These are phyloP conservation scores for Anas platyrhynchos DNA, from an alignment of 2,113 vertebrate genomes.

Conservation along the genomic window DNA sequence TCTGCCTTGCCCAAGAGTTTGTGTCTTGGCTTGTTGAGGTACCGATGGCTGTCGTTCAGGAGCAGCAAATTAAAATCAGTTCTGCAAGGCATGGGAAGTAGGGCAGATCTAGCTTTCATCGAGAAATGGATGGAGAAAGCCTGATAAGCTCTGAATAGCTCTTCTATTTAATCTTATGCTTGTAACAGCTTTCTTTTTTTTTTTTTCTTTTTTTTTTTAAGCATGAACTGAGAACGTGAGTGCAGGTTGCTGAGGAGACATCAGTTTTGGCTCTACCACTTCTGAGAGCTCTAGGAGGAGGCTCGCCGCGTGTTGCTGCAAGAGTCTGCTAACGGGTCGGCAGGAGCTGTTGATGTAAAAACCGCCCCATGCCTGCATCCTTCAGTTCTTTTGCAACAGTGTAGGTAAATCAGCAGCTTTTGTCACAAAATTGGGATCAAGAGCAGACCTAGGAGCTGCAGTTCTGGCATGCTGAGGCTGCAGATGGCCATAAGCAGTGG, in stretches of 20 bases:
- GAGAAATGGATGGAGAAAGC: neutral
- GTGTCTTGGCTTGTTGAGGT: slow-evolving; percentile 3
- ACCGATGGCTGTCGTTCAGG: neutral
- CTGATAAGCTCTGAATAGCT: neutral
- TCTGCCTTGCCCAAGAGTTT: neutral
- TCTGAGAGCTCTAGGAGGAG: neutral
- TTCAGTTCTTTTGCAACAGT: neutral
- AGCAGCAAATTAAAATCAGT: neutral
- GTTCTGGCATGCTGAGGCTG: neutral
- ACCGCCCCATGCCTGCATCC: neutral
- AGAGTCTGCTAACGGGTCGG: neutral
- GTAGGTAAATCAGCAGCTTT: neutral
- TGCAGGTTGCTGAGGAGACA: neutral
- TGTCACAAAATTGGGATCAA: neutral
- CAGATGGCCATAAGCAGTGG: neutral
- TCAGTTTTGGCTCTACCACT: neutral
- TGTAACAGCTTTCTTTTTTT: neutral
- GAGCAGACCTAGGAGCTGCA: neutral
- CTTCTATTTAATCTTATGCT: neutral
- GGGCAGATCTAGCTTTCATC: neutral
- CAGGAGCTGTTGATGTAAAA: neutral
- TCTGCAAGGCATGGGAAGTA: neutral
- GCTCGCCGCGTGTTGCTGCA: neutral
- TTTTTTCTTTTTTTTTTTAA: neutral
- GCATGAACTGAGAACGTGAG: neutral